Conservation (phyloP, 2,797 vertebrate species). For the Nothura maculosa region DNA sequence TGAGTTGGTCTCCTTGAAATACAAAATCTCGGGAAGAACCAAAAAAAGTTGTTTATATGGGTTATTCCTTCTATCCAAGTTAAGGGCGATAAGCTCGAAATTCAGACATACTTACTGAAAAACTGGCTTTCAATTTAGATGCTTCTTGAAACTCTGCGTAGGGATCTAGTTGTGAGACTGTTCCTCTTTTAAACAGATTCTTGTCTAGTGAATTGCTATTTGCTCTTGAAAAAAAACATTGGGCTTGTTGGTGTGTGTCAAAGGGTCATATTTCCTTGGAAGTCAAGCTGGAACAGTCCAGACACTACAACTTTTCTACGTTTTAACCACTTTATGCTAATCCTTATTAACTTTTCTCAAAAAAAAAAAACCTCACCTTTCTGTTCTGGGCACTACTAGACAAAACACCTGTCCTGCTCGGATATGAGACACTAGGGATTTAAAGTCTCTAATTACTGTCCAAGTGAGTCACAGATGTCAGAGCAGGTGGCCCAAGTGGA, state of each 20-base stretch:
- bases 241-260: neutral
- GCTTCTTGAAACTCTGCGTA: neutral
- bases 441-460: neutral
- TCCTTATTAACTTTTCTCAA: neutral
- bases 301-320: neutral
- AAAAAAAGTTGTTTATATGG: neutral
- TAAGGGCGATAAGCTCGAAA: accelerated
- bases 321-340: neutral
- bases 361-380: neutral
- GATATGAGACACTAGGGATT: neutral
- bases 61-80: neutral
- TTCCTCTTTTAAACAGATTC: neutral
- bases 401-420: neutral
- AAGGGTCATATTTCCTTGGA: neutral
- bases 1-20: neutral
- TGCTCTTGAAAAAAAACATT: neutral
- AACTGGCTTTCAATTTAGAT: neutral
- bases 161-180: neutral
- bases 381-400: neutral
- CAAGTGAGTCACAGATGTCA: neutral
- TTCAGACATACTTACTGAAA: neutral
- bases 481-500: neutral
- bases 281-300: neutral
- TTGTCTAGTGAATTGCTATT: neutral
- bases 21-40: neutral